A percentile compares a stretch with the other conserved stretches of the same genome.
Conservation (phyloP, 2,113 vertebrate genomes). For the Lophochroa leadbeateri region DNA sequence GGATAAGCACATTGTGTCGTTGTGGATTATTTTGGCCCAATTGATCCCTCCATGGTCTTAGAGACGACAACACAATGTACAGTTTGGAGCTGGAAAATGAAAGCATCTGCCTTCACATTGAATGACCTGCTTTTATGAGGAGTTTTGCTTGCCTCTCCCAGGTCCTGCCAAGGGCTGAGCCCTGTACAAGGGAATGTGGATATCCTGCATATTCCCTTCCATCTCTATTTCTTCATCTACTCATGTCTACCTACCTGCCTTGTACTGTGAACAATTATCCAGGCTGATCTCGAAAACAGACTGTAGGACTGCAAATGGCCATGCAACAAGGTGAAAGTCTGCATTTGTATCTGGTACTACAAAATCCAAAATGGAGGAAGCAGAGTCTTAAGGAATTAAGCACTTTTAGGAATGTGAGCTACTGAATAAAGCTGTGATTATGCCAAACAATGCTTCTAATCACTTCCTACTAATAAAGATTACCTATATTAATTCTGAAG, state of each 20-base stretch:
- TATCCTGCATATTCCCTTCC: not conserved
- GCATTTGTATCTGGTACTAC: not conserved
- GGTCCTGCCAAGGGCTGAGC: not conserved
- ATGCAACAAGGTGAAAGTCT: not conserved
- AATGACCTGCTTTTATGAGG: fast-evolving
- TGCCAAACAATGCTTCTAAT: not conserved
- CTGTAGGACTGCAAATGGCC: not conserved
- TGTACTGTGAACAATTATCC: not conserved
- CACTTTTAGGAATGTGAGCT: not conserved
- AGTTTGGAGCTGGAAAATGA: not conserved
- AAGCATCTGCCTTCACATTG: not conserved
- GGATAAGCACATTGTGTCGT: not conserved
- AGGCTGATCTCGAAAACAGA: not conserved
- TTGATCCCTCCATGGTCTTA: not conserved
- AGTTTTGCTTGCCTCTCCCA: not conserved
- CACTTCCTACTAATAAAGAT: not conserved
- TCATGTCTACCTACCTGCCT: not conserved
- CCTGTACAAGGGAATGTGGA: not conserved
- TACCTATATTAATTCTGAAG: not conserved
- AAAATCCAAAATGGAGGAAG: not conserved
- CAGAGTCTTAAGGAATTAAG: not conserved
- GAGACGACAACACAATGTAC: not conserved
- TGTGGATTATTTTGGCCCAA: not conserved
- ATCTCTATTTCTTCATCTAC: not conserved
- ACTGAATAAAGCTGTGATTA: not conserved